Percentiles rank a stretch among this genome's conserved stretches.
Evolutionary conservation across 2,888 invertebrate genomes (phyloP).

Genomic region (Drosophila aldrichi): DNA sequence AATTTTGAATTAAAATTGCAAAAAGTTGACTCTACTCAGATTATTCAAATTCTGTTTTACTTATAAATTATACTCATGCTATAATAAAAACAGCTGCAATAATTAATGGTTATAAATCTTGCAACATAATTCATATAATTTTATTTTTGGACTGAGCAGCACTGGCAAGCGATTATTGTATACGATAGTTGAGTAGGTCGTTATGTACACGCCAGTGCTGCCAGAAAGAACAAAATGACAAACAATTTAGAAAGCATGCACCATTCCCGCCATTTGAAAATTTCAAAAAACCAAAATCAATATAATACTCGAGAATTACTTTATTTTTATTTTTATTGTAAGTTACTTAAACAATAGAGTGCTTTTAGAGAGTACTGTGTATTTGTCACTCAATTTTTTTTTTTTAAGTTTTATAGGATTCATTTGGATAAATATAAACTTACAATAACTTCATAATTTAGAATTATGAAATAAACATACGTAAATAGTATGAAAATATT

Average conservation of each 20-base stretch:
- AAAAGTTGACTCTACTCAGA: background rate
- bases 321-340: slow-evolving; percentile 42
- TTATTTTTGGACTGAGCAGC: slow-evolving; percentile 18
- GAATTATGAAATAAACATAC: slow-evolving; percentile 61
- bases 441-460: slow-evolving; percentile 65
- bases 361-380: slow-evolving; percentile 56
- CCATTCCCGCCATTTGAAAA: background rate
- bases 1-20: slow-evolving; percentile 59
- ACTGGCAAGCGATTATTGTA: slow-evolving; percentile 37
- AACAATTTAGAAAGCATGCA: background rate
- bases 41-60: background rate
- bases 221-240: slow-evolving; percentile 20
- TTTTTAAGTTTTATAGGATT: slow-evolving; percentile 82
- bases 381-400: slow-evolving; percentile 46
- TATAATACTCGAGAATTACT: background rate
- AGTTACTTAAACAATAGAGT: slow-evolving; percentile 61
- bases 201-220: slow-evolving; percentile 24
- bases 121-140: slow-evolving; percentile 3
- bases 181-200: slow-evolving; percentile 38
- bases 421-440: slow-evolving; percentile 81
- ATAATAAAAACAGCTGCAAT: background rate
- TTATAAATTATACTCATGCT: background rate
- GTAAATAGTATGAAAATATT: slow-evolving; percentile 21
- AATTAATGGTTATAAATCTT: slow-evolving; percentile 1
- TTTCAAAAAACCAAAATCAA: background rate